Base-by-base conservation (phyloP, 2,888 invertebrate genomes). In the Eulithis testata region DNA sequence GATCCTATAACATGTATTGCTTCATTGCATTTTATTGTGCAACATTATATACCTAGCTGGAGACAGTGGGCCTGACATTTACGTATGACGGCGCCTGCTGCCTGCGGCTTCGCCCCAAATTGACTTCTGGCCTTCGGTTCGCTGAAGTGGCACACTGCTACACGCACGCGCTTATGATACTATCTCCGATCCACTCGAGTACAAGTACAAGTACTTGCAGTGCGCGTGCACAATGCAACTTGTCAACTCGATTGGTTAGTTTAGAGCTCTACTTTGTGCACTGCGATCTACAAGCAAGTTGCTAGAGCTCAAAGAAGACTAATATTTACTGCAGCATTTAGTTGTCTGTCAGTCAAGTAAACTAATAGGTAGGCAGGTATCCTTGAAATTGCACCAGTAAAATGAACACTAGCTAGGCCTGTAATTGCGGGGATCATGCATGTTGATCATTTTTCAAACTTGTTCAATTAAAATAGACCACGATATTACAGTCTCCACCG, bases 41-140 rank as follows among this genome's bases (percentile, higher is more conserved):
- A 88, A 88, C 73, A 71, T 73, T 73, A 78, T 77, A 40, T 40
- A 31, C 31, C 31, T 31, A 76, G 78, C 76, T 71, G 80, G 82
- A 80, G 83, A 85, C 83, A 85, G 80, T 76, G 78, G 80, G 81
- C 81, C 79, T 90, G 90, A 88, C 90, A 90, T 90, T 88, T 88
- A 83, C 73, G 61, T 68, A 68, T 69, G 68, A 60, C 69, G 80
- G 74, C 78, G 75, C 77, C 80, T 77, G 79, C 81, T 82, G 84
- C 80, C 83, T 82, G 83, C 80, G 81, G 80, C 81, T 81, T 85
- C 83, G 82, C 81, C 82, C 84, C 80, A 85, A 88, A 87, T 86
- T 87, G 83, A 86, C 85, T 87, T 86, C 76, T 86, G 87, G 84
- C 87, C 87, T 87, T 85, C 84, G 79, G 73, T 78, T 75, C 69